A percentile compares a stretch with the other conserved stretches of the same genome.
Evolutionary conservation across 2,113 vertebrate species (phyloP).

Genomic region (Atherinomorus stipes): DNA sequence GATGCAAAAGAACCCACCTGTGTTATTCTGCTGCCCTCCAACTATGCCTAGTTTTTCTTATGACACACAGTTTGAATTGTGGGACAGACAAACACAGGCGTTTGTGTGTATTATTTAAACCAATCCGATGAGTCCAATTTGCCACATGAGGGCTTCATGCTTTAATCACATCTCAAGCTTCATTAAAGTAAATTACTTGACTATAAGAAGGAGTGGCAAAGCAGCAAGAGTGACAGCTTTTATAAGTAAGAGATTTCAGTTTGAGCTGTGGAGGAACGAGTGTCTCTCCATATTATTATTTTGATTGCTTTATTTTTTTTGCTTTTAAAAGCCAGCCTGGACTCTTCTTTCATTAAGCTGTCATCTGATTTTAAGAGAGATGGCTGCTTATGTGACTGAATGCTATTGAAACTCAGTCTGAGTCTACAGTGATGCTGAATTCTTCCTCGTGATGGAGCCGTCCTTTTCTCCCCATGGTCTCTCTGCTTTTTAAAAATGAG

Average conservation of each 20-base stretch:
- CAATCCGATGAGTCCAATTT: fast-evolving
- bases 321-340: not conserved
- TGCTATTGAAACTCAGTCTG: slow-evolving; percentile 12
- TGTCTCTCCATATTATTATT: not conserved
- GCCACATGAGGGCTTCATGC: not conserved
- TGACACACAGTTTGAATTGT: not conserved
- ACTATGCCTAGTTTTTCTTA: not conserved
- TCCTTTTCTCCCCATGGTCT: slow-evolving; percentile 20
- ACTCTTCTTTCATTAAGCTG: slow-evolving; percentile 16
- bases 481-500: slow-evolving; percentile 25
- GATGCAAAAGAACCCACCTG: too few species aligned
- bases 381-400: slow-evolving; percentile 18
- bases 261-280: not conserved
- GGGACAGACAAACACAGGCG: not conserved
- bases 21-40: too few species aligned
- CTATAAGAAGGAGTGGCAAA: not conserved
- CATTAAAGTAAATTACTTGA: not conserved
- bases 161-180: not conserved
- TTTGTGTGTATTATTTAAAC: not conserved
- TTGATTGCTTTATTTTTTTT: slow-evolving; percentile 17
- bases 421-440: slow-evolving; percentile 10
- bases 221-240: not conserved
- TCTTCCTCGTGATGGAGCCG: slow-evolving; percentile 18
- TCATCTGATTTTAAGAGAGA: slow-evolving; percentile 11
- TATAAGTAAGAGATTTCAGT: not conserved